phyloP scores from a whole-genome alignment of 1,140 invertebrate genomes.

The Nymphalis io region DNA sequence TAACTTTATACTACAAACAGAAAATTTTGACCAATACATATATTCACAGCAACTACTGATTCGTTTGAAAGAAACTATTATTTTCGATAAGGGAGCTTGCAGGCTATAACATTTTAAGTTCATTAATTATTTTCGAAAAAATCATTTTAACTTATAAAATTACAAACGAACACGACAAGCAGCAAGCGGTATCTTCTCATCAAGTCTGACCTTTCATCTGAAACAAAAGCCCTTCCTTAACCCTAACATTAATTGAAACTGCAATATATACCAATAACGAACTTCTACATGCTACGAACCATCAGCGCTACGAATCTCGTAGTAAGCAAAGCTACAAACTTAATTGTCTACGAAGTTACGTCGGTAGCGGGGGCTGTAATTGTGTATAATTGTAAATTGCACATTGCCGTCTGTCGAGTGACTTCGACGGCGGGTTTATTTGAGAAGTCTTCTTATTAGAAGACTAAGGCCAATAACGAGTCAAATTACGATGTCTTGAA shows the following conservation, averaged over 20 bases:
- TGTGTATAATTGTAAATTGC: conserved; percentile 27
- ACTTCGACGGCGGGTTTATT: background rate
- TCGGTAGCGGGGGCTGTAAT: conserved; percentile 19
- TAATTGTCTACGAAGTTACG: conserved; percentile 32
- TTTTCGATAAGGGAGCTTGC: no score
- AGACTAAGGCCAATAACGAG: no score
- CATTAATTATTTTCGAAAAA: no score
- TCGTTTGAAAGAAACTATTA: no score
- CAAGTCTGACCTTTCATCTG: background rate
- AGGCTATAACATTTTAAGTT: no score
- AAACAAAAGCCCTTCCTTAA: background rate
- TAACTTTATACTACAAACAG: no score
- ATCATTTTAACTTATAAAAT: no score
- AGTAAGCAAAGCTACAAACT: conserved; percentile 18
- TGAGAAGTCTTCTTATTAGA: conserved; percentile 1
- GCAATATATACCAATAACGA: background rate
- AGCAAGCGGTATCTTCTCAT: no score
- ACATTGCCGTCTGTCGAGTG: conserved; percentile 14
- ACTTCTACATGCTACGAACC: background rate
- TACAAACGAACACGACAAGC: no score
- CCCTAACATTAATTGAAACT: background rate
- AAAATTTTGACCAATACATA: no score
- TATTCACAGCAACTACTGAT: no score
- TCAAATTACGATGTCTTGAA: no score
- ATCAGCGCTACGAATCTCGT: conserved; percentile 14